Evolutionary conservation across 2,797 vertebrate genomes (phyloP).

Genomic region (Anomalospiza imberbis): DNA sequence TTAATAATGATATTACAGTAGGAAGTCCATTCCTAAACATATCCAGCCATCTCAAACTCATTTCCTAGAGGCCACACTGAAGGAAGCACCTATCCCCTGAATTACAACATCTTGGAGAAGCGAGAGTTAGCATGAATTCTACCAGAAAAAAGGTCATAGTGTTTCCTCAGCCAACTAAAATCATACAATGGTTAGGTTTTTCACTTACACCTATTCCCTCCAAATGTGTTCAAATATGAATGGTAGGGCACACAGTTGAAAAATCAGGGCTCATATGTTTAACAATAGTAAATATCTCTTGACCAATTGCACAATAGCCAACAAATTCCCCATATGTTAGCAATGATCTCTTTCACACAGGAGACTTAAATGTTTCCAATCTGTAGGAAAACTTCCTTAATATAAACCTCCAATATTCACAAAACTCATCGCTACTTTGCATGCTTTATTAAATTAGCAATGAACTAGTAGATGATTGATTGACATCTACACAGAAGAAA

Average conservation of each 20-base stretch:
- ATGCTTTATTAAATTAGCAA: neutral
- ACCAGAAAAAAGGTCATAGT: neutral
- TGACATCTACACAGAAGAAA: neutral
- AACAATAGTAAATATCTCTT: neutral
- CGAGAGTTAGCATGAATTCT: neutral
- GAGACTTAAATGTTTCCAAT: neutral
- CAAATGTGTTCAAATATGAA: neutral
- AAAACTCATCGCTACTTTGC: neutral
- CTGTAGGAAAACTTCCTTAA: neutral
- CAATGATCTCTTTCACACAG: neutral
- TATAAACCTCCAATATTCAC: neutral
- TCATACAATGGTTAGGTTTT: neutral
- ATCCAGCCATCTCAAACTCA: neutral
- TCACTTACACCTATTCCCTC: neutral
- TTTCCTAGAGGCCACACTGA: neutral
- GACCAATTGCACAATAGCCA: neutral
- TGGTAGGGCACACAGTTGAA: neutral
- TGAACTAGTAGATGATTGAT: neutral
- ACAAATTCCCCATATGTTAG: neutral
- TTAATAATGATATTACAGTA: neutral
- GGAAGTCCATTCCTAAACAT: neutral
- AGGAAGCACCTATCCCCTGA: neutral
- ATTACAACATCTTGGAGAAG: neutral
- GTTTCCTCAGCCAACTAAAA: neutral
- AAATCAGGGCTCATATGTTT: neutral